phyloP scores from a whole-genome alignment of 2,888 invertebrate genomes.

The Diaphora mendica region DNA sequence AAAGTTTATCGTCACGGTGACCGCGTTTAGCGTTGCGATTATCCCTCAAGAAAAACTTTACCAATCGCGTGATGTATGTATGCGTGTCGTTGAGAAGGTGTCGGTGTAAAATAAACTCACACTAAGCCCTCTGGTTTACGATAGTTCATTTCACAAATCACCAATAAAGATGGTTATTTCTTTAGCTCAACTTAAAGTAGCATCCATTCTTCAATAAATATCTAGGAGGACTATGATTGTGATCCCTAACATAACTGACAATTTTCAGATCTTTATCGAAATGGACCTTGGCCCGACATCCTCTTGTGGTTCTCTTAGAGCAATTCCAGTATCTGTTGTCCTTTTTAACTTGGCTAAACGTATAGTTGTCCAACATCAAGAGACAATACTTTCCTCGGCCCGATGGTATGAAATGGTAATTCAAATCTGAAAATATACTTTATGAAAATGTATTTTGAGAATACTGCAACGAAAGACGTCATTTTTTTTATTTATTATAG shows the following conservation, averaged over 20 bases:
- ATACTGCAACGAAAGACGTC: neutral
- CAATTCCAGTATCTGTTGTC: slow-evolving; percentile 56
- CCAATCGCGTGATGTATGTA: too few species aligned
- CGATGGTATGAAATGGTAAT: slow-evolving; percentile 56
- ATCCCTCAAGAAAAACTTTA: too few species aligned
- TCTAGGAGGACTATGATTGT: slow-evolving; percentile 52
- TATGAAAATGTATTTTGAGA: slow-evolving; percentile 22
- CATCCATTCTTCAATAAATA: slow-evolving; percentile 31
- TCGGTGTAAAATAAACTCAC: too few species aligned
- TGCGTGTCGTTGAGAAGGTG: too few species aligned
- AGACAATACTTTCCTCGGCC: slow-evolving; percentile 49
- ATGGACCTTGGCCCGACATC: slow-evolving; percentile 53
- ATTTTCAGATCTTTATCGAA: slow-evolving; percentile 41
- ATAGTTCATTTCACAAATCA: neutral
- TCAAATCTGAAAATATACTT: slow-evolving; percentile 40
- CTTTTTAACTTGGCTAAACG: slow-evolving; percentile 50
- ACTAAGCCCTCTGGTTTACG: neutral
- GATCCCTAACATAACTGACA: slow-evolving; percentile 36
- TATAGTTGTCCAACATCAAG: slow-evolving; percentile 46
- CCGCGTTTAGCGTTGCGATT: too few species aligned
- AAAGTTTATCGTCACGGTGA: too few species aligned
- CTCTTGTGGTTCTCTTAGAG: slow-evolving; percentile 43
- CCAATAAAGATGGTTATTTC: neutral
- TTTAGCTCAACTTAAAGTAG: slow-evolving; percentile 13
- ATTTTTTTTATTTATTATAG: neutral